phyloP scores from a whole-genome alignment of 2,888 invertebrate genomes.

The Timema cristinae region DNA sequence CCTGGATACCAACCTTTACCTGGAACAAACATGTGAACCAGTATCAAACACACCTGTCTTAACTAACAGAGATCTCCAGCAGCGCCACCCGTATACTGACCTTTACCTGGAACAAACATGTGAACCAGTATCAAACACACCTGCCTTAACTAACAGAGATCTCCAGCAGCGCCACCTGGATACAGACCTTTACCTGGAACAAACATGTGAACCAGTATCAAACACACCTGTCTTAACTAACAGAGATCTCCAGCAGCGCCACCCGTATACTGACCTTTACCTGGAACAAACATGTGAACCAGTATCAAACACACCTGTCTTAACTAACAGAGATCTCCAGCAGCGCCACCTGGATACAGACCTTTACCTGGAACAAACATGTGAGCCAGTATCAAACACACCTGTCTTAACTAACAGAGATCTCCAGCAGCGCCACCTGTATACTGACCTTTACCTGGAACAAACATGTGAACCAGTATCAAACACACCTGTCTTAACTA shows the following conservation, averaged over 20 bases:
- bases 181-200: constrained; percentile 63
- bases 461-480: constrained; percentile 28
- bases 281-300: constrained; percentile 45
- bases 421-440: constrained; percentile 64
- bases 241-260: constrained; percentile 63
- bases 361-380: constrained; percentile 57
- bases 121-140: not conserved
- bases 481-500: not conserved
- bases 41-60: not conserved
- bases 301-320: not conserved
- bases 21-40: constrained; percentile 41
- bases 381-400: not conserved
- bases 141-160: constrained; percentile 46
- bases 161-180: constrained; percentile 65
- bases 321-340: constrained; percentile 60
- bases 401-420: constrained; percentile 41
- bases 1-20: constrained; percentile 67
- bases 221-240: not conserved
- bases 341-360: constrained; percentile 64
- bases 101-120: constrained; percentile 55
- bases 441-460: constrained; percentile 66
- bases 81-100: constrained; percentile 67
- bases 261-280: constrained; percentile 68
- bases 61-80: constrained; percentile 60
- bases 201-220: constrained; percentile 16